These are phyloP conservation scores for Rhagonycha fulva DNA, from an alignment of 2,888 invertebrate species.

Conservation along the genomic window DNA sequence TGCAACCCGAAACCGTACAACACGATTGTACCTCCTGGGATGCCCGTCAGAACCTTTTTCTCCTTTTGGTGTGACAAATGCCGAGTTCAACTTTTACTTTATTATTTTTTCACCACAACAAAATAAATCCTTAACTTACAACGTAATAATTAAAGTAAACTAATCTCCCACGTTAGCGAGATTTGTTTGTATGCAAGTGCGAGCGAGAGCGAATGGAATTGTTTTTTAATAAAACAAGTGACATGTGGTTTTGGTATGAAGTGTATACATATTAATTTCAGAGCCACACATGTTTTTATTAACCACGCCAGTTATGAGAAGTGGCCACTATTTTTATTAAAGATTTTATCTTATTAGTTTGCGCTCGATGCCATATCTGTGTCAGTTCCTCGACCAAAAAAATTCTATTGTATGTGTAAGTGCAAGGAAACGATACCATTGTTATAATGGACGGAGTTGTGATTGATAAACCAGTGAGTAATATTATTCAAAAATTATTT, in stretches of 20 bases:
- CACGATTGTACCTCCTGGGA: background rate
- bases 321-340: constrained; percentile 5
- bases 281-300: constrained; percentile 23
- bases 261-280: constrained; percentile 23
- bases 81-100: background rate
- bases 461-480: background rate
- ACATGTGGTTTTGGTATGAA: constrained; percentile 23
- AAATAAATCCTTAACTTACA: background rate
- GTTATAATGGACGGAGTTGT: background rate
- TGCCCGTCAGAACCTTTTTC: background rate
- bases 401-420: background rate
- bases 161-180: background rate
- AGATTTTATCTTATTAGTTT: constrained; percentile 4
- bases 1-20: background rate
- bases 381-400: background rate
- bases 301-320: constrained; percentile 20
- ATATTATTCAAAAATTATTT: background rate
- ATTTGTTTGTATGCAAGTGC: background rate
- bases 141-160: background rate
- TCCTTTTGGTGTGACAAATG: background rate
- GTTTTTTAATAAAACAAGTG: background rate
- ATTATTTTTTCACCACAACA: background rate
- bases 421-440: background rate
- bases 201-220: background rate
- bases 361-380: background rate